Evolutionary conservation across 1,140 invertebrate species (phyloP).

Genomic region (Heliconius congener): DNA sequence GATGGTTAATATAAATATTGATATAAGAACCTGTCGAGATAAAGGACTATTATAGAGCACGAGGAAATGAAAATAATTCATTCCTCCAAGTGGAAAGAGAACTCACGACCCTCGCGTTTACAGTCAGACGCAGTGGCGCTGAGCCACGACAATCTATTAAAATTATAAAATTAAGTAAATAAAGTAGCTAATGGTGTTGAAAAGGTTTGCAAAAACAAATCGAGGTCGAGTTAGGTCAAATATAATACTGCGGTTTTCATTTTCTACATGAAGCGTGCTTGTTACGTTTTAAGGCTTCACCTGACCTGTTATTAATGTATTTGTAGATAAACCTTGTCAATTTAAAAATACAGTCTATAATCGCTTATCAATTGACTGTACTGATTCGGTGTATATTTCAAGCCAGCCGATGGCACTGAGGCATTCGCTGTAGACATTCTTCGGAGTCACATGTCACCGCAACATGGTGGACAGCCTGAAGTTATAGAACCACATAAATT

Average conservation of each 20-base stretch:
- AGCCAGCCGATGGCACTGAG: slow-evolving; percentile 4
- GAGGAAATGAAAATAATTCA: no score
- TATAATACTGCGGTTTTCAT: slow-evolving; percentile 20
- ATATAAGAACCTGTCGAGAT: no score
- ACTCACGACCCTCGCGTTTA: no score
- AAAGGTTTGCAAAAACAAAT: slow-evolving; percentile 18
- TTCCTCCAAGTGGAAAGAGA: no score
- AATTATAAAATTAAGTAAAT: not conserved
- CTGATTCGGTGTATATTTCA: not conserved
- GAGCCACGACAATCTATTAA: not conserved
- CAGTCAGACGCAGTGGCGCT: no score
- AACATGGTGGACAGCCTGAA: not conserved
- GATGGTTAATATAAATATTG: no score
- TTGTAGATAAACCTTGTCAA: not conserved
- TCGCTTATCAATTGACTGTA: not conserved
- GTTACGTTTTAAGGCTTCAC: slow-evolving; percentile 23
- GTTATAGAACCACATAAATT: not conserved
- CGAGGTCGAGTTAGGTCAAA: slow-evolving; percentile 23
- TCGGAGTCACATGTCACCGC: slow-evolving; percentile 18
- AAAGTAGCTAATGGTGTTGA: not conserved
- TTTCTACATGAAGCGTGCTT: slow-evolving; percentile 13
- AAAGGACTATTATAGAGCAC: no score
- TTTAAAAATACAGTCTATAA: not conserved
- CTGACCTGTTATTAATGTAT: not conserved
- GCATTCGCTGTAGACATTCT: slow-evolving; percentile 20